phyloP scores from a whole-genome alignment of 2,797 vertebrate species.

The Cuniculus paca region DNA sequence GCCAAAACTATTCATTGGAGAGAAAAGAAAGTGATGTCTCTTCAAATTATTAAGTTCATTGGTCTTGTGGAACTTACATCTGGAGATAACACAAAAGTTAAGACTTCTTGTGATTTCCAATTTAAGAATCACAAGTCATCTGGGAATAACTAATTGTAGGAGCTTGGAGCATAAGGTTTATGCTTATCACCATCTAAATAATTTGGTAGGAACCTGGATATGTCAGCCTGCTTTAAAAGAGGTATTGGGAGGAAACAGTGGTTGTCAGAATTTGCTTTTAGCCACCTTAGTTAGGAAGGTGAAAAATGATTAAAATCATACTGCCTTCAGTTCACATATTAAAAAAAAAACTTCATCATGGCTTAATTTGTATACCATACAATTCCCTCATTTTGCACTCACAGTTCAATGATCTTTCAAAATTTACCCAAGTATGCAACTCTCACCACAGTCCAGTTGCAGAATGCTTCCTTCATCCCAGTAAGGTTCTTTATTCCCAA shows the following conservation, averaged over 20 bases:
- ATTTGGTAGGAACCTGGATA: slow-evolving; percentile 16
- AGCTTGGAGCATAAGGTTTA: not conserved
- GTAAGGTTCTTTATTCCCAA: not conserved
- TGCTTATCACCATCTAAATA: slow-evolving; percentile 38
- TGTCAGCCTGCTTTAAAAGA: slow-evolving; percentile 14
- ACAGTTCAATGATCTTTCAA: not conserved
- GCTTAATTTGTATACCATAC: not conserved
- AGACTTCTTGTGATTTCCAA: slow-evolving; percentile 25
- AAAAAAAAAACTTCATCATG: not conserved
- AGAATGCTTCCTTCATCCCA: not conserved
- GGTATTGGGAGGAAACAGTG: not conserved
- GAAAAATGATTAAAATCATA: not conserved
- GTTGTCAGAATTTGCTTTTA: not conserved
- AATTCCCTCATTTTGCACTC: not conserved
- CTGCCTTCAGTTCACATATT: not conserved
- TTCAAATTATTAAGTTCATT: not conserved
- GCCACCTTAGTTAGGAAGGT: not conserved
- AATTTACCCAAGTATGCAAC: not conserved
- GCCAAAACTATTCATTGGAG: not conserved
- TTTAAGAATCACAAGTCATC: not conserved
- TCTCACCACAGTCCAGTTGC: not conserved
- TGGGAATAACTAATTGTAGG: not conserved
- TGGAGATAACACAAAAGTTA: slow-evolving; percentile 43
- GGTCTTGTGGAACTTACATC: not conserved
- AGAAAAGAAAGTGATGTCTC: slow-evolving; percentile 31